Base-by-base conservation (phyloP, 2,113 vertebrate genomes). In the Oryzias curvinotus region DNA sequence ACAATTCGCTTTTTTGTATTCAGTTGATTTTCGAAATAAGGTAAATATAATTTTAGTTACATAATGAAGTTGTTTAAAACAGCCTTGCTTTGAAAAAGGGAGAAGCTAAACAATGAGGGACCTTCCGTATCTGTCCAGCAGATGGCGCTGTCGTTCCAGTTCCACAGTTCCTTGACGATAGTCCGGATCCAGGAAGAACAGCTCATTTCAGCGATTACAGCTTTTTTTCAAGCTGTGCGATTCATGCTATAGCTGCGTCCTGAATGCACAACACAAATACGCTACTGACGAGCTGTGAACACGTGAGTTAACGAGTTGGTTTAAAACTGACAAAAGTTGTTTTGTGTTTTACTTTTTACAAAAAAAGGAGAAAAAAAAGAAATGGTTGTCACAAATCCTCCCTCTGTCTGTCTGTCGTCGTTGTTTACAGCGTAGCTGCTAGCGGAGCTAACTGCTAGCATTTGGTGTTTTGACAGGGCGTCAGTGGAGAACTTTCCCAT, bases 161-260 rank as follows among this genome's bases (percentile, higher is more conserved):
- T 16, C 54, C 8, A 5, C 25, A 18, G 28, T 5, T 0, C 10
- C 5, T 53, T 71, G 69, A 77, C 62, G 68, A 23, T 16, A 68
- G 53, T 49, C 67, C 73, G 80, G 74, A 87, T 86, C 2, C 42
- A 52, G 63, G 58, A 78, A 80, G 78, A 1, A 4, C 21, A 17
- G 15, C 16, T 49, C 14, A 3, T 21, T 55, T 59, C 19, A 4
- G 6, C 25, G 19, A 26, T 19, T 28, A 43, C 46, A 30, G 4
- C 0, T 16, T 17, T 56, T 47, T 13, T 19, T 3, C 5, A 15
- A 14, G 36, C 1, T 23, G 16, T 57, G 14, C 8, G 14, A 14
- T 5, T 36, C 5, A 13, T 1, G 3, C 16, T 25, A 7, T 1
- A 3, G 46, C 14, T 57, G 5, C 3, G 14, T 1, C 5, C 48